Percentiles rank a stretch among this genome's conserved stretches.
phyloP scores from a whole-genome alignment of 1,140 invertebrate species.

The Trinorchestia longiramus region DNA sequence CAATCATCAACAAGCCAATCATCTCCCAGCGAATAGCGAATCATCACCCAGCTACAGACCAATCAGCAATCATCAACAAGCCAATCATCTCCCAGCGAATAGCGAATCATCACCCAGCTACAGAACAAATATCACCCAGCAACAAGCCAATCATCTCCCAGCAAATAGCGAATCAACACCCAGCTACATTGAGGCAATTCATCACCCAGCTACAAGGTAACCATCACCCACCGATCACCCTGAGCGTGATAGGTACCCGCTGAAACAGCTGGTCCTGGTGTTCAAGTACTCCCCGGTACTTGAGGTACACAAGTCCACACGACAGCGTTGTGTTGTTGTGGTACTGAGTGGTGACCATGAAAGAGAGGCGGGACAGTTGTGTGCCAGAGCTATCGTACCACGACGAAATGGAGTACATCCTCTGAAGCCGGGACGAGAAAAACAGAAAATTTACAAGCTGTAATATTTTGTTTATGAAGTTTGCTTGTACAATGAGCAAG shows the following conservation, averaged over 20 bases:
- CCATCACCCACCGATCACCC: neutral
- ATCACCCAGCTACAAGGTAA: neutral
- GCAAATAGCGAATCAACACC: no score
- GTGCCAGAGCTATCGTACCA: neutral
- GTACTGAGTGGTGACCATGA: neutral
- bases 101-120: no score
- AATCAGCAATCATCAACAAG: no score
- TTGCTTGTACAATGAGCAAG: no score
- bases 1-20: no score
- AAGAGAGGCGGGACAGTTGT: neutral
- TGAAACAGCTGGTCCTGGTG: neutral
- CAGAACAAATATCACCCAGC: neutral
- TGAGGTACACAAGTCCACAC: neutral
- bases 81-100: no score
- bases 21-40: no score
- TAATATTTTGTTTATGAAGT: no score
- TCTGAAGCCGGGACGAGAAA: neutral
- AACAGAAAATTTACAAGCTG: neutral
- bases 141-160: no score
- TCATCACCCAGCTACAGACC: no score
- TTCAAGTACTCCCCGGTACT: neutral
- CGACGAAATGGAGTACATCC: neutral
- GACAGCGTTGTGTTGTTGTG: neutral
- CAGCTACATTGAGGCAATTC: no score
- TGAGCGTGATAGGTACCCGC: neutral